A percentile compares a stretch with the other conserved stretches of the same genome.
These are phyloP conservation scores for Sula dactylatra DNA, from an alignment of 2,113 vertebrate species.

Conservation along the genomic window DNA sequence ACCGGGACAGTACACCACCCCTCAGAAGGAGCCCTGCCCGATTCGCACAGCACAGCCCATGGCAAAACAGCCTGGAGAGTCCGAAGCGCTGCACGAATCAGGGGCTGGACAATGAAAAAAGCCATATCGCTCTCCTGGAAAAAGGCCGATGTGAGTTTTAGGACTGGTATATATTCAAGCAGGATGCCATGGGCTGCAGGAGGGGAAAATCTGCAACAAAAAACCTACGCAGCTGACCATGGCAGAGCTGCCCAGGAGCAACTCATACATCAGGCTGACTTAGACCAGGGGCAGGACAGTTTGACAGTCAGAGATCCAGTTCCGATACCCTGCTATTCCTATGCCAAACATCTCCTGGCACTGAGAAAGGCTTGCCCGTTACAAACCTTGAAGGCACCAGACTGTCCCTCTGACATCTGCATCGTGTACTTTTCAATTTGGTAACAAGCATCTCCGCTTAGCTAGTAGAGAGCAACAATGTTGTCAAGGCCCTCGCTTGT, in stretches of 20 bases:
- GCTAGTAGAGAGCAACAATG: background rate
- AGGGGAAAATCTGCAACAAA: background rate
- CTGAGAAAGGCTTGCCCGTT: background rate
- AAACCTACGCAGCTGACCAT: background rate
- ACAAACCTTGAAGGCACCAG: background rate
- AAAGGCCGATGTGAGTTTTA: background rate
- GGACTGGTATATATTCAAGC: background rate
- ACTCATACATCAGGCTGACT: background rate
- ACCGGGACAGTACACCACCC: background rate
- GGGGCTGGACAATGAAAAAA: background rate
- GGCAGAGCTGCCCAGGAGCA: background rate
- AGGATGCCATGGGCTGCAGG: background rate
- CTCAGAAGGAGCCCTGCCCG: background rate
- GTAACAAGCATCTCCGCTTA: background rate
- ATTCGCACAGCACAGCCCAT: background rate
- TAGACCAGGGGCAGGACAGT: background rate
- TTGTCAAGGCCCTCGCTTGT: constrained; percentile 18
- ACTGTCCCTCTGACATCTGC: constrained; percentile 16
- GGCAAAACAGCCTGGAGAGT: background rate
- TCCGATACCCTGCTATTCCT: background rate
- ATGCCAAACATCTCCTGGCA: background rate
- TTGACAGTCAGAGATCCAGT: background rate
- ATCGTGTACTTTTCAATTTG: background rate
- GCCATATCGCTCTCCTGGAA: background rate
- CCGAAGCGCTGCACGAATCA: background rate